These are phyloP conservation scores for Chymomyza caudatula DNA, from an alignment of 2,888 invertebrate genomes.

Conservation along the genomic window DNA sequence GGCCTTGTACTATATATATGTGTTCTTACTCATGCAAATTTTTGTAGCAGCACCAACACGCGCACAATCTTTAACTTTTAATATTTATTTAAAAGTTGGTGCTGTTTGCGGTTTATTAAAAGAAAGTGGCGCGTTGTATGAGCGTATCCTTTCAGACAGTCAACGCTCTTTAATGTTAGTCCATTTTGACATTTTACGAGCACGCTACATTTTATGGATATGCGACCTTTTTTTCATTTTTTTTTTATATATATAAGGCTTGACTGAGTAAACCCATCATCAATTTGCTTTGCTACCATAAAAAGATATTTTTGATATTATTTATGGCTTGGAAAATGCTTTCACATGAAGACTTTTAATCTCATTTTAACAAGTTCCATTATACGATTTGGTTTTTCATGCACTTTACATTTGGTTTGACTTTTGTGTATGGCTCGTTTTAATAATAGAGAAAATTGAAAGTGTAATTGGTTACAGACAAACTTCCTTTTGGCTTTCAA, in stretches of 20 bases:
- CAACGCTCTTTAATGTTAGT: neutral
- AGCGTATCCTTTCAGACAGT: neutral
- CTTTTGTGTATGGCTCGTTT: neutral
- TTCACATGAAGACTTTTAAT: neutral
- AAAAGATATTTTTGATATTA: neutral
- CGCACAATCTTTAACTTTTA: neutral
- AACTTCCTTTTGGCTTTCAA: too few species aligned
- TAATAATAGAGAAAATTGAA: neutral
- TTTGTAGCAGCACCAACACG: neutral
- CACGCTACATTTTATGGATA: neutral
- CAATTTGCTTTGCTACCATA: neutral
- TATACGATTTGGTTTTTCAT: neutral
- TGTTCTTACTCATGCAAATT: neutral
- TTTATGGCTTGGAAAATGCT: neutral
- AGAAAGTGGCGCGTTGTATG: neutral
- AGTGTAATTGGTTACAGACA: too few species aligned
- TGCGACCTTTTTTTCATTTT: neutral
- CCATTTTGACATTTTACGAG: neutral
- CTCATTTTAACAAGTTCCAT: neutral
- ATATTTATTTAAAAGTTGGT: neutral
- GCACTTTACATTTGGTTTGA: too few species aligned
- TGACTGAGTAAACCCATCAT: neutral
- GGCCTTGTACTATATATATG: neutral
- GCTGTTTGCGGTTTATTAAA: neutral
- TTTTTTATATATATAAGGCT: neutral